Evolutionary conservation across 2,797 vertebrate species (phyloP).

Genomic region (Anisognathus igniventris): DNA sequence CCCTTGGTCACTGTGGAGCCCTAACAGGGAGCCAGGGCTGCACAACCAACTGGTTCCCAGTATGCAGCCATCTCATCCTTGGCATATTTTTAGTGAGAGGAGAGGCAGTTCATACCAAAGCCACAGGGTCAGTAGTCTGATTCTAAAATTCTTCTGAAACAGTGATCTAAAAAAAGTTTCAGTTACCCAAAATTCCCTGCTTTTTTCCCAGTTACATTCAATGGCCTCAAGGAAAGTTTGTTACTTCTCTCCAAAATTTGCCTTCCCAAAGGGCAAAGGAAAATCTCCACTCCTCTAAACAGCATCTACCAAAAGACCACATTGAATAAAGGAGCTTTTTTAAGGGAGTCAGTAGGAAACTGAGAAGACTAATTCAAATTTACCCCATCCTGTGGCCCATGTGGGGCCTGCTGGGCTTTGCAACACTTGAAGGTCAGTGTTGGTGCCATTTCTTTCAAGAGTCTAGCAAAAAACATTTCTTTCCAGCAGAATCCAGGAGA

Average conservation of each 20-base stretch:
- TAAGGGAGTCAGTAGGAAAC: background rate
- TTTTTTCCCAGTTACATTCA: background rate
- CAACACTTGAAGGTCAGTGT: background rate
- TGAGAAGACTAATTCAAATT: background rate
- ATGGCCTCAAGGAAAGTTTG: background rate
- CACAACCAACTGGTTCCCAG: background rate
- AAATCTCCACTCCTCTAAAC: background rate
- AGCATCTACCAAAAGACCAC: background rate
- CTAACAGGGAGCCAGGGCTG: background rate
- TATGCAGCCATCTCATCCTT: background rate
- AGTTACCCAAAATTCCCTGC: background rate
- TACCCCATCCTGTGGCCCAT: background rate
- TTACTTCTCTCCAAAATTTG: background rate
- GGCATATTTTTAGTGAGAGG: background rate
- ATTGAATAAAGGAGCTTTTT: background rate
- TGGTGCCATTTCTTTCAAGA: background rate
- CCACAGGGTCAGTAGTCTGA: background rate
- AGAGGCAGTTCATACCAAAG: background rate
- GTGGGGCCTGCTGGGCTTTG: background rate
- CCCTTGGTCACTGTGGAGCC: fast-evolving
- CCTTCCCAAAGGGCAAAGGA: background rate
- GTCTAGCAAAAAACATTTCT: background rate
- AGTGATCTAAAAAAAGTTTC: background rate
- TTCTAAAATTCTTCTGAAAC: background rate
- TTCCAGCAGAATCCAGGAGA: background rate